Evolutionary conservation across 2,113 vertebrate genomes (phyloP).

Genomic region (Clarias magur): DNA sequence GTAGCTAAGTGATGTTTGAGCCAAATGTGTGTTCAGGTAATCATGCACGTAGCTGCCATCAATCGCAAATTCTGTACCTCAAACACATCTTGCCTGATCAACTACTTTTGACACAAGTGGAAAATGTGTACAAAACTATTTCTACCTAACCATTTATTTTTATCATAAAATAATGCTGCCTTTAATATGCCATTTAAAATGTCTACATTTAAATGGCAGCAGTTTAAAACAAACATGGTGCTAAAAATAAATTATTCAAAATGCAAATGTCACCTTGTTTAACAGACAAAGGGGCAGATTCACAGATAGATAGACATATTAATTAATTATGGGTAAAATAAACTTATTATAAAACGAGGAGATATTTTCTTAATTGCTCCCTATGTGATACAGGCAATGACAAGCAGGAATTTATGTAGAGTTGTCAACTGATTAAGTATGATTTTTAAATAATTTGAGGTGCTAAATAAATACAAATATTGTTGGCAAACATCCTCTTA

Average conservation of each 20-base stretch:
- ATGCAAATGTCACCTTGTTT: no score
- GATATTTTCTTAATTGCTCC: no score
- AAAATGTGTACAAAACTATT: not conserved
- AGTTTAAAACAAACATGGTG: constrained; percentile 13
- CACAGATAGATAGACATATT: no score
- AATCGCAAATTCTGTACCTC: not conserved
- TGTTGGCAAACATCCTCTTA: no score
- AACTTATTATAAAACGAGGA: no score
- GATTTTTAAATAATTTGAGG: no score
- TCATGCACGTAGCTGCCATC: not conserved
- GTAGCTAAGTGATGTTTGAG: not conserved
- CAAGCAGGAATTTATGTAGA: no score
- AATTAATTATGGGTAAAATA: no score
- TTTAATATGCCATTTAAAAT: constrained; percentile 30
- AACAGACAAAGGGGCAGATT: no score
- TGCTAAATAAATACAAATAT: no score
- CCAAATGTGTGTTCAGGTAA: not conserved
- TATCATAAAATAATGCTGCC: constrained; percentile 55
- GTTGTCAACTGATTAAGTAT: no score
- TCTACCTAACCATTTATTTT: constrained; percentile 12
- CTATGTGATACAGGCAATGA: no score
- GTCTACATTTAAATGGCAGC: not conserved
- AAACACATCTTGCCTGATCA: not conserved
- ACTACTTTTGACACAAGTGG: not conserved
- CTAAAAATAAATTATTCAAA: not conserved